Evolutionary conservation across 2,797 vertebrate genomes (phyloP), one percentile per base, ranked within the genome.

Genomic region (Nyctalus aviator): DNA sequence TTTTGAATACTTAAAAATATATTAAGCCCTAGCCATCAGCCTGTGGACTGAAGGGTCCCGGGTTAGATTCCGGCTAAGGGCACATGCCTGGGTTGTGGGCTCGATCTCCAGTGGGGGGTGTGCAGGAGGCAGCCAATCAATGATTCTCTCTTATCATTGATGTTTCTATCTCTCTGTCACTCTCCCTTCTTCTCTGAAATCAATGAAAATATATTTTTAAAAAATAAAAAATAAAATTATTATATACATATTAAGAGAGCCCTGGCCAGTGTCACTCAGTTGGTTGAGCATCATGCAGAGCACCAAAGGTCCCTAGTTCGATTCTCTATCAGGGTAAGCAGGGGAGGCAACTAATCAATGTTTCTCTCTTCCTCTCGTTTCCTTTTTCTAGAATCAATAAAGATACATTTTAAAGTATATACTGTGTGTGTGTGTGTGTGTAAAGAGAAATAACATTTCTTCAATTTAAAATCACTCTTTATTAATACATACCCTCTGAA

Each of bases 401-500:
- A 68, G 9, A 66, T 35, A 32, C 17, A 68, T 20, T 62, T 62
- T 62, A 62, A 62, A 62, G 27, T 62, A 30, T 62, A 62, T 30
- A 62, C 25, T 59, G 37, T 41, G 53, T 23, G 8, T 10, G 53
- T 55, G 53, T 21, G 53, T 53, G 53, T 21, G 18, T 53, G 18
- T 21, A 84, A 41, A 81, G 9, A 93, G 55, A 91, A 90, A 91
- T 73, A 64, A 8, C 46, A 37, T 90, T 78, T 71, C 1, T 77
- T 32, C 11, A 89, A 12, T 23, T 76, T 92, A 12, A n/a, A 48
- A 9, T 21, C 3, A 8, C 69, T 23, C 3, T 82, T 82, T 79
- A 82, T 53, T 84, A 78, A 53, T n/a, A 84, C 97, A 10, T 98
- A 99, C 99, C 99, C 1, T 98, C 97, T 53, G 99, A 99, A 97